Evolutionary conservation across 1,140 invertebrate species (phyloP).

Genomic region (Sitodiplosis mosellana): DNA sequence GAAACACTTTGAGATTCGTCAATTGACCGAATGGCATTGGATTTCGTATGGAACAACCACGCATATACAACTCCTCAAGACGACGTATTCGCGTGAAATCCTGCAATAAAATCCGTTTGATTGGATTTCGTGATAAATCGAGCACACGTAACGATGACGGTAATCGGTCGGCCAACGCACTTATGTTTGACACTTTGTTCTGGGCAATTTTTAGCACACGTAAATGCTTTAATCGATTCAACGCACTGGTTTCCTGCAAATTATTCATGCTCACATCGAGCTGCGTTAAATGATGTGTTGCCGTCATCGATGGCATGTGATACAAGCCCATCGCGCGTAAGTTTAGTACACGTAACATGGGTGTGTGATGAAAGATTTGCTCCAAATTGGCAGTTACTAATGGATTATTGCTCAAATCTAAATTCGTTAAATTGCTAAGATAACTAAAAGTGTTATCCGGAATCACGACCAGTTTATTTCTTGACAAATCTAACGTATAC

Average conservation of each 20-base stretch:
- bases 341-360: conserved; percentile 54
- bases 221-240: conserved; percentile 35
- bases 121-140: conserved; percentile 21
- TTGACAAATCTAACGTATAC: conserved; percentile 55
- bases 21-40: conserved; percentile 23
- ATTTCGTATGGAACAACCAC: conserved; percentile 21
- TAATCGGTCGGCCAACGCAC: conserved; percentile 20
- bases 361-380: conserved; percentile 74
- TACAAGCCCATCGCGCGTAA: conserved; percentile 54
- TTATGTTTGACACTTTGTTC: conserved; percentile 33
- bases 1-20: conserved; percentile 25
- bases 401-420: conserved; percentile 67
- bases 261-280: conserved; percentile 25
- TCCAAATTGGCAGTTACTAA: conserved; percentile 67
- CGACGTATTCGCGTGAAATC: conserved; percentile 17
- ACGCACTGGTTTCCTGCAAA: conserved; percentile 23
- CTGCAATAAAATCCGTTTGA: conserved; percentile 18
- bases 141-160: conserved; percentile 17
- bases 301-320: conserved; percentile 52
- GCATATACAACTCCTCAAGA: conserved; percentile 18
- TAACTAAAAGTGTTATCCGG: conserved; percentile 79
- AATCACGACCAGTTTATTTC: conserved; percentile 64
- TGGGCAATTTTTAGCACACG: conserved; percentile 39
- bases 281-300: conserved; percentile 45
- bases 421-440: conserved; percentile 49